Evolutionary conservation across 1,140 invertebrate species (phyloP).

Genomic region (Plodia interpunctella): DNA sequence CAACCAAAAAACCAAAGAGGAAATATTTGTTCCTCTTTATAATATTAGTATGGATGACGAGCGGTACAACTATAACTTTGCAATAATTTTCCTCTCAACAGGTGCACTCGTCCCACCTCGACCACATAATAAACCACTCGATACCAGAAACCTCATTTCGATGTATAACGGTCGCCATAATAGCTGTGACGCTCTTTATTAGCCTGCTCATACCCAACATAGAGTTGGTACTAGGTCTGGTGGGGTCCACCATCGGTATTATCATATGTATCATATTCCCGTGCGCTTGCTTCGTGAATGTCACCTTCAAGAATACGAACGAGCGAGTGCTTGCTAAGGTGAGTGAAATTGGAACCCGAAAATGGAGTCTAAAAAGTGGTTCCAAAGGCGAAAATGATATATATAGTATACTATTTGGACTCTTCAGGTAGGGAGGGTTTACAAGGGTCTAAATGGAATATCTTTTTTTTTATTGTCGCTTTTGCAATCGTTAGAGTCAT

Average conservation of each 20-base stretch:
- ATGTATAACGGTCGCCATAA: constrained; percentile 86
- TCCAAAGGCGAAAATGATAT: too few relatives aligned
- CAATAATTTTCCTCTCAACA: constrained; percentile 23
- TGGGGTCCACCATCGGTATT: constrained; percentile 97
- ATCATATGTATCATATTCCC: constrained; percentile 95
- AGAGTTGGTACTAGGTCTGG: constrained; percentile 93
- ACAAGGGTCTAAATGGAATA: too few relatives aligned
- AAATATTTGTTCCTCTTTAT: too few relatives aligned
- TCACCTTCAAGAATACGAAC: constrained; percentile 85
- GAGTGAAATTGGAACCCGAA: too few relatives aligned
- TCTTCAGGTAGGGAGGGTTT: too few relatives aligned
- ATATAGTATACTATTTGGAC: too few relatives aligned
- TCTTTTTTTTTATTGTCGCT: too few relatives aligned
- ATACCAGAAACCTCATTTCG: constrained; percentile 90
- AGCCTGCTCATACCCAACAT: constrained; percentile 91
- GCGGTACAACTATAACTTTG: too few relatives aligned
- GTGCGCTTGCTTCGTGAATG: constrained; percentile 84
- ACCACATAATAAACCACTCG: constrained; percentile 59
- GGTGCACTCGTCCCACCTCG: constrained; percentile 63
- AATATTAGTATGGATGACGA: too few relatives aligned
- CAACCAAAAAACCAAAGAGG: too few relatives aligned
- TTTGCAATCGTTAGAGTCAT: too few relatives aligned
- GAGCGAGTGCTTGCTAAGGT: constrained; percentile 85
- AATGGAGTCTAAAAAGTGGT: too few relatives aligned
- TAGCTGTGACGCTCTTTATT: constrained; percentile 84